A percentile compares a stretch with the other conserved stretches of the same genome.
phyloP scores from a whole-genome alignment of 2,797 vertebrate species.

The Argyrosomus regius region DNA sequence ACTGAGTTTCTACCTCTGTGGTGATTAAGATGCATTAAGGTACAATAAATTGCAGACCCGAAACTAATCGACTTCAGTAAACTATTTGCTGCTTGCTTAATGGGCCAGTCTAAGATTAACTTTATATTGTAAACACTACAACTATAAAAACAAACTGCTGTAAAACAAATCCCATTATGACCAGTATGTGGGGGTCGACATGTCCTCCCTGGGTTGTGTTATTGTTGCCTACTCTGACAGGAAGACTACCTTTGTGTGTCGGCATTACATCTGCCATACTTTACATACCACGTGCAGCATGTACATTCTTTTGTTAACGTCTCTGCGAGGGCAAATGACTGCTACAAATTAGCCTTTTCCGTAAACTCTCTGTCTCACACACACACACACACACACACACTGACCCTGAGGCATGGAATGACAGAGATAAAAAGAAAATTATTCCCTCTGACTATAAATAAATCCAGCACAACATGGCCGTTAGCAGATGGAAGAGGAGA shows the following conservation, averaged over 20 bases:
- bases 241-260: slow-evolving; percentile 63
- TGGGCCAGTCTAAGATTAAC: neutral
- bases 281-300: slow-evolving; percentile 15
- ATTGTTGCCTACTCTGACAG: slow-evolving; percentile 70
- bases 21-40: neutral
- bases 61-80: neutral
- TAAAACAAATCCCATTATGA: slow-evolving; percentile 27
- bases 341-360: slow-evolving; percentile 19
- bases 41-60: neutral
- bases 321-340: slow-evolving; percentile 28
- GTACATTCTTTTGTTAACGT: slow-evolving; percentile 1
- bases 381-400: slow-evolving; percentile 20
- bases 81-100: neutral
- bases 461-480: slow-evolving; percentile 45
- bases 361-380: slow-evolving; percentile 4
- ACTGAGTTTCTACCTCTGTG: neutral
- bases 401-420: slow-evolving; percentile 5
- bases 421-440: slow-evolving; percentile 32
- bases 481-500: slow-evolving; percentile 28
- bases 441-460: slow-evolving; percentile 59
- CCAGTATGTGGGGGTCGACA: slow-evolving; percentile 36
- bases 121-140: slow-evolving; percentile 14
- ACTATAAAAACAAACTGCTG: neutral
- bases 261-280: slow-evolving; percentile 14
- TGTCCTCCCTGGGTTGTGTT: slow-evolving; percentile 50